phyloP scores from a whole-genome alignment of 92 coral and sea anemone genomes.

The Plumapathes pennacea region DNA sequence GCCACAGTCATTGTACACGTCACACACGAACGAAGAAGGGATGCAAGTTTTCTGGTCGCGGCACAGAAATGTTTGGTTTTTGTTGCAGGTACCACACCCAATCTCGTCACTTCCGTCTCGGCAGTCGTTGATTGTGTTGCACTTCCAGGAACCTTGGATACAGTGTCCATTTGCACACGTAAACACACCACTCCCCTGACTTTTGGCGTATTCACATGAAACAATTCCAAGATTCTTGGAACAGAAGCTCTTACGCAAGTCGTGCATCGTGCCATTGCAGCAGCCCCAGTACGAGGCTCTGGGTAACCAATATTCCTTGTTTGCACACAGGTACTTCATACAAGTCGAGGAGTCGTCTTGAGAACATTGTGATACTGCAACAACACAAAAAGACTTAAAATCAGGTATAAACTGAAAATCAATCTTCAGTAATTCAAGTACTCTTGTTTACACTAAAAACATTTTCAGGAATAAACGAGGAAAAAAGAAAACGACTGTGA shows the following conservation, averaged over 20 bases:
- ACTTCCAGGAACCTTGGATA: slow-evolving; percentile 32
- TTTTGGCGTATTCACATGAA: too few species aligned
- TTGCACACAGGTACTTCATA: slow-evolving; percentile 17
- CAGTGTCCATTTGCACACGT: slow-evolving; percentile 57
- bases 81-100: slow-evolving; percentile 37
- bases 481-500: too few species aligned
- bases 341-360: slow-evolving; percentile 20
- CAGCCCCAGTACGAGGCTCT: slow-evolving; percentile 56
- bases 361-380: slow-evolving; percentile 13
- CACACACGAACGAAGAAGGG: slow-evolving; percentile 37
- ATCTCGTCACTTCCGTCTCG: slow-evolving; percentile 69
- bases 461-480: too few species aligned
- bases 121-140: slow-evolving; percentile 57
- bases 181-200: too few species aligned
- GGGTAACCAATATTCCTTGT: slow-evolving; percentile 22
- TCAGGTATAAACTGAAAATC: too few species aligned
- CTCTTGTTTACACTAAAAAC: too few species aligned
- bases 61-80: slow-evolving; percentile 26
- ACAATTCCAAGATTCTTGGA: background rate
- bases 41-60: slow-evolving; percentile 39
- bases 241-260: slow-evolving; percentile 30
- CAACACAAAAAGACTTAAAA: background rate
- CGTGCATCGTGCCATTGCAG: slow-evolving; percentile 42
- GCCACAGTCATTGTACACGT: slow-evolving; percentile 67
- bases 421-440: too few species aligned